phyloP scores from a whole-genome alignment of 1,140 invertebrate species.

The Dinoponera quadriceps region DNA sequence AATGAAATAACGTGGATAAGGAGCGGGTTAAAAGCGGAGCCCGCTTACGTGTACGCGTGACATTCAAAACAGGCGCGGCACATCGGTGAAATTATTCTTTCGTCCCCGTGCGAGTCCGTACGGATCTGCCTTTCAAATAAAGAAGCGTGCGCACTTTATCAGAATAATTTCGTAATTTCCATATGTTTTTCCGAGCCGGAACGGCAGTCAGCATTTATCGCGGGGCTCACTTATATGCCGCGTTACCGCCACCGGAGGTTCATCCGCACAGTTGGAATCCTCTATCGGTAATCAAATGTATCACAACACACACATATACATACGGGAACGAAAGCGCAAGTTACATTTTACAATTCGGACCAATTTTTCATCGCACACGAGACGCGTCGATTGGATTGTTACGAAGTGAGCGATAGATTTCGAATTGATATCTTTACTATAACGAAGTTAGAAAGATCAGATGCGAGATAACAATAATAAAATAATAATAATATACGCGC shows the following conservation, averaged over 20 bases:
- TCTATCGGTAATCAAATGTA: background rate
- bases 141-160: slow-evolving; percentile 34
- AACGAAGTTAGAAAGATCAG: too few species aligned
- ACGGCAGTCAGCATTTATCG: slow-evolving; percentile 28
- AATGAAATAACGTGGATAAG: slow-evolving; percentile 35
- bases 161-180: slow-evolving; percentile 72
- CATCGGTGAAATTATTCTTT: slow-evolving; percentile 70
- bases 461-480: too few species aligned
- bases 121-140: slow-evolving; percentile 76
- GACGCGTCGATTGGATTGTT: too few species aligned
- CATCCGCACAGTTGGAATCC: background rate
- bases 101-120: slow-evolving; percentile 46
- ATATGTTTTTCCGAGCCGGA: slow-evolving; percentile 63
- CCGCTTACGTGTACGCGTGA: background rate
- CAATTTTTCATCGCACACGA: too few species aligned
- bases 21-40: background rate
- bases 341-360: too few species aligned
- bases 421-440: too few species aligned
- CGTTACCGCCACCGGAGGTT: background rate
- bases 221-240: slow-evolving; percentile 63
- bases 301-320: too few species aligned
- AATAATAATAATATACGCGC: too few species aligned
- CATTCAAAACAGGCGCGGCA: slow-evolving; percentile 9
- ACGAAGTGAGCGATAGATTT: too few species aligned
- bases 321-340: too few species aligned